phyloP scores from a whole-genome alignment of 2,888 invertebrate genomes.

The Synanthedon andrenaeformis region DNA sequence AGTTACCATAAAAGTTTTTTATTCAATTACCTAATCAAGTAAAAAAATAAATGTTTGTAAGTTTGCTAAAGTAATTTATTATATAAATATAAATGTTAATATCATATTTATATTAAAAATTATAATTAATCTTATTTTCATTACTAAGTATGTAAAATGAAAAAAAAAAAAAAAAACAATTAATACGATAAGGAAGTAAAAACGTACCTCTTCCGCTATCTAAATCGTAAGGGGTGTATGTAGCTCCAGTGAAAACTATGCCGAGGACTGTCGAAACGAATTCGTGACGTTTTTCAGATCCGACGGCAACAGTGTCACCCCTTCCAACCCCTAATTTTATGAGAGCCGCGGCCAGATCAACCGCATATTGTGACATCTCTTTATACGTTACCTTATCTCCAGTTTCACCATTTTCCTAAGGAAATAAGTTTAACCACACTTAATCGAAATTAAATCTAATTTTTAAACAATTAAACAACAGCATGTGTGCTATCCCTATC shows the following conservation, averaged over 20 bases:
- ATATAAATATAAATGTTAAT: no score
- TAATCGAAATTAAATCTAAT: not conserved
- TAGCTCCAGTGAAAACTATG: conserved; percentile 51
- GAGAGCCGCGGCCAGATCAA: conserved; percentile 63
- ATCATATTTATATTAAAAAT: no score
- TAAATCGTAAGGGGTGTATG: conserved; percentile 36
- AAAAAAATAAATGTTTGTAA: no score
- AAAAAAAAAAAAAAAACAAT: no score
- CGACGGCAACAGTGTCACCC: conserved; percentile 69
- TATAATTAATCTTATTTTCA: no score
- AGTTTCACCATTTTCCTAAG: conserved; percentile 67
- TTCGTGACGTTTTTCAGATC: conserved; percentile 71
- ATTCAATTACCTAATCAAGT: no score
- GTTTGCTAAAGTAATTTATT: no score
- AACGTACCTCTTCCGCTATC: conserved; percentile 33
- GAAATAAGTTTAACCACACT: not conserved
- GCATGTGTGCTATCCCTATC: not conserved
- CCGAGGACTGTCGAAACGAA: conserved; percentile 64
- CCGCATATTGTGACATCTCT: conserved; percentile 62
- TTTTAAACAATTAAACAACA: not conserved
- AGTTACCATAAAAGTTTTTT: no score
- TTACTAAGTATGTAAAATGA: no score
- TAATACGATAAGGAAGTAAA: not conserved
- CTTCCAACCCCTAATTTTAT: conserved; percentile 50
- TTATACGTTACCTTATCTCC: conserved; percentile 61